phyloP scores from a whole-genome alignment of 2,888 invertebrate species.

The Tenthredo mesomela region DNA sequence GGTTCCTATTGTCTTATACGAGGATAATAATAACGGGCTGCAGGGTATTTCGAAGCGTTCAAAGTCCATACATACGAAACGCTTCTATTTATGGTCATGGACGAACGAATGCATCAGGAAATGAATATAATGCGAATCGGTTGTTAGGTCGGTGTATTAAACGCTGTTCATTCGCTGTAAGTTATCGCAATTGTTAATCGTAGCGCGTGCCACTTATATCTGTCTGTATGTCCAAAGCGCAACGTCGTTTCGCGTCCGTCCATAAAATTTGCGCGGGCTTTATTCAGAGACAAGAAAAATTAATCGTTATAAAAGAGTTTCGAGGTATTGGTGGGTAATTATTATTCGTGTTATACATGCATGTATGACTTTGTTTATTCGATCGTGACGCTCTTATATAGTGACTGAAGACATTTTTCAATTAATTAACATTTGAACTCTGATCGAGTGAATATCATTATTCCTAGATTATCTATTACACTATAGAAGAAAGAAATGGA shows the following conservation, averaged over 20 bases:
- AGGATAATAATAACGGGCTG: background rate
- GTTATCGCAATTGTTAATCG: background rate
- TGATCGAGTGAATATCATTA: background rate
- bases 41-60: background rate
- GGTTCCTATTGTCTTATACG: background rate
- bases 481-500: background rate
- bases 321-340: background rate
- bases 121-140: background rate
- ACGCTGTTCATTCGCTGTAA: background rate
- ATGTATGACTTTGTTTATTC: background rate
- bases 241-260: background rate
- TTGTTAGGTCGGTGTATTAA: background rate
- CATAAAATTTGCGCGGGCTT: background rate
- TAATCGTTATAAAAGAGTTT: background rate
- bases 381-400: background rate
- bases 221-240: background rate
- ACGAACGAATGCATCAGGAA: background rate
- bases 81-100: background rate
- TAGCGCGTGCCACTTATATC: constrained; percentile 9
- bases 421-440: background rate
- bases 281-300: background rate
- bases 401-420: background rate
- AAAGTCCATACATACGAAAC: background rate
- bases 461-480: background rate
- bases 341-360: constrained; percentile 4